Base-by-base conservation (phyloP, 1,140 invertebrate genomes). In the Procambarus clarkii region DNA sequence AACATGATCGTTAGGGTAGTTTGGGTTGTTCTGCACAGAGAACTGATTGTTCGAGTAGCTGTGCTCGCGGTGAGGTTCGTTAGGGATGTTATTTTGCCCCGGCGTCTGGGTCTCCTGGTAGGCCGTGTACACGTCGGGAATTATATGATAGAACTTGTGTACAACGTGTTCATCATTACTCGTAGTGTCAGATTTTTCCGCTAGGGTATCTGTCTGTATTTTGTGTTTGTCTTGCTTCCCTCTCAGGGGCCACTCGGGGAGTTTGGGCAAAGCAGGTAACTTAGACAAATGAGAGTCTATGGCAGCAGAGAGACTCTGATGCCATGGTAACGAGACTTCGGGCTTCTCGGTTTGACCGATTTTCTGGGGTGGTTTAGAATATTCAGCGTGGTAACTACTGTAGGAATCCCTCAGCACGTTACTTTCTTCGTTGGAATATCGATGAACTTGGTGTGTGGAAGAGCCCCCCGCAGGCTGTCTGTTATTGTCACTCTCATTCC, bases 111-210 rank as follows among this genome's bases (percentile, higher is more conserved):
- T 74, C 8, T 3, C 7, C n/a, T 24, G 69, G 24, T 74, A n/a
- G 21, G 11, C 24, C n/a, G 69, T n/a, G 34, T 74, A 34, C 8
- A 4, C 24, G 50, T 5, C 2, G 50, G 60, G 18, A 11, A 60
- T 3, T n/a, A 82, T 80, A 24, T 21, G 80, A 60, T 82, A 82
- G 80, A 82, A 82, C 80, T 82, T 50, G 50, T 82, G 80, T n/a
- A 60, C 9, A 15, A 58, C 50, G 8, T 50, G 50, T 13, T 11
- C 24, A 4, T 7, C 50, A 34, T 5, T 9, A 8, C 15, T 5
- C 9, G 50, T 7, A n/a, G 13, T 58, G 13, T 50, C 4, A 60
- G 50, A 2, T 15, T 58, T 3, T 18, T 54, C 54, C 24, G 2
- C 80, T 3, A 60, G 24, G 5, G 21, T 15, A 15, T 60, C 15